Evolutionary conservation across 2,797 vertebrate species (phyloP).

Genomic region (Rhynchonycteris naso): DNA sequence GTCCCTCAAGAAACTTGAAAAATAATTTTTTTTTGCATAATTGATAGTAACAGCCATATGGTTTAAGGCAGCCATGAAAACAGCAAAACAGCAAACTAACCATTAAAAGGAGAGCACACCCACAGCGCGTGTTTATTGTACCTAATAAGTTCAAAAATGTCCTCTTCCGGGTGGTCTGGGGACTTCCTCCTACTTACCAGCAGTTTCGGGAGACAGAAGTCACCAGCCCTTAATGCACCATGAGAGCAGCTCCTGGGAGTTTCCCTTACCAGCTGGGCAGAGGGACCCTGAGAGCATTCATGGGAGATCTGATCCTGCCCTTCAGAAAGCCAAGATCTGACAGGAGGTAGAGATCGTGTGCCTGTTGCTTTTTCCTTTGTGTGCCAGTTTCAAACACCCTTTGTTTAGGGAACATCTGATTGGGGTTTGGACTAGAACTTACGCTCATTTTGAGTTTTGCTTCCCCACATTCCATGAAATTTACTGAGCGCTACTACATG

Average conservation of each 20-base stretch:
- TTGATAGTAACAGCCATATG: background rate
- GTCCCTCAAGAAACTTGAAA: background rate
- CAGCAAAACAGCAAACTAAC: background rate
- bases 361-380: background rate
- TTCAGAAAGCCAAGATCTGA: background rate
- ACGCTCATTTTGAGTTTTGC: background rate
- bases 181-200: background rate
- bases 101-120: background rate
- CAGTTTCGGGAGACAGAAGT: background rate
- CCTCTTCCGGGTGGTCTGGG: background rate
- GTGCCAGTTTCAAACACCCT: background rate
- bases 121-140: background rate
- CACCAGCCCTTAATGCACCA: background rate
- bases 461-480: conserved; percentile 30
- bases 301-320: background rate
- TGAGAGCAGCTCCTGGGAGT: background rate
- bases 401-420: background rate
- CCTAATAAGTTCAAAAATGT: background rate
- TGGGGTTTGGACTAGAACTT: background rate
- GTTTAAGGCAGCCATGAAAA: background rate
- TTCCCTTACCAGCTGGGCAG: background rate
- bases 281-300: background rate
- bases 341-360: background rate
- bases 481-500: conserved; percentile 42
- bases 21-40: background rate